Evolutionary conservation across 1,140 invertebrate species (phyloP).

Genomic region (Pemphigus obesinymphae): DNA sequence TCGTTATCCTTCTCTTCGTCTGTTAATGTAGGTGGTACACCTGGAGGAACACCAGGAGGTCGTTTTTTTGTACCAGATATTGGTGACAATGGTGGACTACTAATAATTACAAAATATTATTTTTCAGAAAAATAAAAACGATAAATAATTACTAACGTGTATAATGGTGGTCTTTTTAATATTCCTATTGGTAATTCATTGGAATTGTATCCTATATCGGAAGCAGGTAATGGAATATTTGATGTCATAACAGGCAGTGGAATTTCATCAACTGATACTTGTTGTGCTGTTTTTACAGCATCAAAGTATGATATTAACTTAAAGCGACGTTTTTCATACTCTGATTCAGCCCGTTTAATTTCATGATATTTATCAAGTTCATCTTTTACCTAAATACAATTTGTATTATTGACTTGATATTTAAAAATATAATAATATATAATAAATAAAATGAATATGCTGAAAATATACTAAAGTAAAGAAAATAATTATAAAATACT

Average conservation of each 20-base stretch:
- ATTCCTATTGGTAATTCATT: slow-evolving; percentile 57
- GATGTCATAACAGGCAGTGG: slow-evolving; percentile 64
- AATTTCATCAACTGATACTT: slow-evolving; percentile 89
- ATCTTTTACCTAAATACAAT: slow-evolving; percentile 78
- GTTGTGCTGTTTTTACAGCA: slow-evolving; percentile 89
- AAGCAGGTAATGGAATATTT: slow-evolving; percentile 52
- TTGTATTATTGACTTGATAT: background rate
- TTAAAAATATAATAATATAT: background rate
- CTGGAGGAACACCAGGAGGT: slow-evolving; percentile 83
- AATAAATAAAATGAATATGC: background rate
- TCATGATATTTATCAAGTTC: slow-evolving; percentile 91
- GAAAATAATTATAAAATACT: slow-evolving; percentile 56
- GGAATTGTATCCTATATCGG: slow-evolving; percentile 49
- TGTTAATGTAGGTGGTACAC: slow-evolving; percentile 69
- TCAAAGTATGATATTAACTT: slow-evolving; percentile 89
- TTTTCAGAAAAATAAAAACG: background rate
- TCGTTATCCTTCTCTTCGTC: slow-evolving; percentile 60
- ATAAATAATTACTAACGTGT: slow-evolving; percentile 50
- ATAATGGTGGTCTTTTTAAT: slow-evolving; percentile 68
- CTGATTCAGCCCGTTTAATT: slow-evolving; percentile 80
- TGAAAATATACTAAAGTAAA: background rate
- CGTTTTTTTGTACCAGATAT: slow-evolving; percentile 52
- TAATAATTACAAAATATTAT: slow-evolving; percentile 32
- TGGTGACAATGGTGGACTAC: slow-evolving; percentile 42
- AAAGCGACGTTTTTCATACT: slow-evolving; percentile 85